These are phyloP conservation scores for Xanthia togata DNA, from an alignment of 2,888 invertebrate species.

Conservation along the genomic window DNA sequence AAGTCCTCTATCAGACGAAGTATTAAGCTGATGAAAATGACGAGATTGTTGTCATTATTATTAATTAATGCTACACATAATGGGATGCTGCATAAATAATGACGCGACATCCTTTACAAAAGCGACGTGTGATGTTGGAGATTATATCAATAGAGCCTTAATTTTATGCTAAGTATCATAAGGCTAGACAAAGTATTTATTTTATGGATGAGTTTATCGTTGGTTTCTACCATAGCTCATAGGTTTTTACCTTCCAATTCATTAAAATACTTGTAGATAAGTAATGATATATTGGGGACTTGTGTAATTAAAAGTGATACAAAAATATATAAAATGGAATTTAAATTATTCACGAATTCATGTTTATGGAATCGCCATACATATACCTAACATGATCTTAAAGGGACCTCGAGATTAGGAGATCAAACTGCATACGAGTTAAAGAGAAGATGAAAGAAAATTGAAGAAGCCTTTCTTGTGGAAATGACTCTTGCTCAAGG, in stretches of 20 bases:
- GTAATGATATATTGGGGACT: neutral
- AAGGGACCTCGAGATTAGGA: no score
- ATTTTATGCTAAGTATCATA: neutral
- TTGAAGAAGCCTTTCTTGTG: no score
- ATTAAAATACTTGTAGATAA: neutral
- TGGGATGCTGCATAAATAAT: conserved; percentile 51
- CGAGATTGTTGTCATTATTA: conserved; percentile 45
- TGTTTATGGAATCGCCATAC: no score
- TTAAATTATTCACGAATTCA: neutral
- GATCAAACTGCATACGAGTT: no score
- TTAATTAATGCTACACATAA: conserved; percentile 46
- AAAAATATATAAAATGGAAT: neutral
- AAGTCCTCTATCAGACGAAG: conserved; percentile 54
- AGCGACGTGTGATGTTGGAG: conserved; percentile 9
- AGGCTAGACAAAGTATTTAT: neutral
- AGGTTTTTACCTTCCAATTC: conserved; percentile 12
- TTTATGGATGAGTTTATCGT: neutral
- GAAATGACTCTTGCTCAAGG: no score
- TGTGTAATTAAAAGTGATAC: no score
- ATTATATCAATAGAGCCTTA: neutral
- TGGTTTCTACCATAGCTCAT: conserved; percentile 13
- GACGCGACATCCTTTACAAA: conserved; percentile 1
- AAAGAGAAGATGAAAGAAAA: no score
- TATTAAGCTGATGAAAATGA: conserved; percentile 54
- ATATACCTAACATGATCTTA: no score